Percentiles rank a stretch among this genome's conserved stretches.
These are phyloP conservation scores for Danio tinwini DNA, from an alignment of 2,797 vertebrate genomes.

Conservation along the genomic window DNA sequence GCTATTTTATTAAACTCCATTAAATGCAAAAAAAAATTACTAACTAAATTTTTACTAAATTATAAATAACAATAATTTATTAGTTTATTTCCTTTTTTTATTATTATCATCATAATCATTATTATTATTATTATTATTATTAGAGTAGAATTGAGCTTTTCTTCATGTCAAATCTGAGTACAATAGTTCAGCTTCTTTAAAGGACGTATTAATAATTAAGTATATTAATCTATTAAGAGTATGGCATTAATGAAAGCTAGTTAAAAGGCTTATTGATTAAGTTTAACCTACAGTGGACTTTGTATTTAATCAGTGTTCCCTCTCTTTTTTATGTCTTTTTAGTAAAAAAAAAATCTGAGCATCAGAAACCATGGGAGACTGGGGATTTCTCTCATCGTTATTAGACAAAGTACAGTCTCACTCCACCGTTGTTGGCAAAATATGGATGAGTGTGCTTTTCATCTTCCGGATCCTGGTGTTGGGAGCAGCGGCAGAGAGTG, in stretches of 20 bases:
- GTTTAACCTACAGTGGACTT: slow-evolving; percentile 17
- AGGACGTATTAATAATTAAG: slow-evolving; percentile 34
- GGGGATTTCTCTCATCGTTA: slow-evolving; percentile 88
- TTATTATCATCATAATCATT: no score
- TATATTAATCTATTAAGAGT: slow-evolving; percentile 18
- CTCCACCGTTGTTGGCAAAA: slow-evolving; percentile 92
- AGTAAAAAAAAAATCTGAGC: slow-evolving; percentile 43
- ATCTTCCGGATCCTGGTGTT: slow-evolving; percentile 96
- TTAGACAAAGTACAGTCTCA: slow-evolving; percentile 94
- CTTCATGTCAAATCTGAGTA: neutral
- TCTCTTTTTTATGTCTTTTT: neutral
- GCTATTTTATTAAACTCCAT: no score
- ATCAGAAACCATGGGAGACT: slow-evolving; percentile 88
- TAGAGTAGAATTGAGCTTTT: neutral
- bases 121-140: neutral
- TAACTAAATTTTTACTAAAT: no score
- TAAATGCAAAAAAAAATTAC: no score
- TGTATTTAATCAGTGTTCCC: slow-evolving; percentile 2
- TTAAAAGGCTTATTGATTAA: slow-evolving; percentile 34
- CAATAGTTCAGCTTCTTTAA: neutral
- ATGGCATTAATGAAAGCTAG: neutral
- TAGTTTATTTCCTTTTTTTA: no score
- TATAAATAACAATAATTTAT: no score
- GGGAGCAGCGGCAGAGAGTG: slow-evolving; percentile 89
- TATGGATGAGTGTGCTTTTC: slow-evolving; percentile 97